phyloP scores from a whole-genome alignment of 2,113 vertebrate species.

The Castor canadensis region DNA sequence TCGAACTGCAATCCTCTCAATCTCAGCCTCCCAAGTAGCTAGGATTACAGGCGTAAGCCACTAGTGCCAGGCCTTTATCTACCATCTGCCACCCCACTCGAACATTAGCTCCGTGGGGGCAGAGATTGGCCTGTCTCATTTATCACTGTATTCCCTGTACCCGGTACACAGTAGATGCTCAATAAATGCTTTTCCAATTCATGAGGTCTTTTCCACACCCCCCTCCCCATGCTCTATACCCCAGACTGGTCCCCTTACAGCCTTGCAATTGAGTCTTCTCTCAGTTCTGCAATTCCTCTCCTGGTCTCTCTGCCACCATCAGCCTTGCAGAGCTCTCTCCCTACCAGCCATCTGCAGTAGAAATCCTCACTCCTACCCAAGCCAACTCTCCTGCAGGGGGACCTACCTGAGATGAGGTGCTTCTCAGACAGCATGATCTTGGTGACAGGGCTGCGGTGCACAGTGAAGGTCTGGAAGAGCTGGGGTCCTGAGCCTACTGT shows the following conservation, averaged over 20 bases:
- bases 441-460: constrained; percentile 94
- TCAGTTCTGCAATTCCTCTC: neutral
- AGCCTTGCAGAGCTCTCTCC: neutral
- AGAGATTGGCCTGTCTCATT: neutral
- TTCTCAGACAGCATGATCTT: constrained; percentile 96
- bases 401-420: constrained; percentile 91
- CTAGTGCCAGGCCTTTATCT: neutral
- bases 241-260: neutral
- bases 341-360: too few species aligned
- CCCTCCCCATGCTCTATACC: neutral
- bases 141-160: neutral
- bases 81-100: neutral
- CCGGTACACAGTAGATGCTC: neutral
- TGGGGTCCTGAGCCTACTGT: constrained; percentile 94
- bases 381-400: too few species aligned
- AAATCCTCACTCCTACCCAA: fast-evolving
- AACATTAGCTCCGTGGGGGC: neutral
- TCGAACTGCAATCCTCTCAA: too few species aligned
- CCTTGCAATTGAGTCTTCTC: too few species aligned
- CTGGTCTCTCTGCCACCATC: neutral
- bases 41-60: too few species aligned
- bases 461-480: constrained; percentile 96
- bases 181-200: neutral
- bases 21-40: too few species aligned
- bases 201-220: neutral